Evolutionary conservation across 2,797 vertebrate species (phyloP).

Genomic region (Acrocephalus scirpaceus): DNA sequence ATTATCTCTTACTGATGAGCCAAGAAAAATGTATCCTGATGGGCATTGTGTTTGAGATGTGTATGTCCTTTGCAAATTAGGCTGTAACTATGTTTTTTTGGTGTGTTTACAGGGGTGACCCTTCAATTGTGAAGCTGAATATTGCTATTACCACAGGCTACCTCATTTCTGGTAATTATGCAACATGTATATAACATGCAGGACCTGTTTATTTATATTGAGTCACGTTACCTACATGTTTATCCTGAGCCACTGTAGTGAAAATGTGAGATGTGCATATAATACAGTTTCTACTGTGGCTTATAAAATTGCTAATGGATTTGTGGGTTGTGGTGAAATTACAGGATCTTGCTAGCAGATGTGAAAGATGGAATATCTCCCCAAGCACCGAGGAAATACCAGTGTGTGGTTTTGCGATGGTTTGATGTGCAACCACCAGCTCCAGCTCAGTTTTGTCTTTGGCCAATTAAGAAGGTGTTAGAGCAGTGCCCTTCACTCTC

Average conservation of each 20-base stretch:
- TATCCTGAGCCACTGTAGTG: not conserved
- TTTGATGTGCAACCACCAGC: not conserved
- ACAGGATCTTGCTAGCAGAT: not conserved
- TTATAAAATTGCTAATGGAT: not conserved
- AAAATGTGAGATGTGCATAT: not conserved
- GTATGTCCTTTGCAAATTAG: not conserved
- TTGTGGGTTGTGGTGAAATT: conserved; percentile 15
- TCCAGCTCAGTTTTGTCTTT: not conserved
- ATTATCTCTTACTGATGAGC: not conserved
- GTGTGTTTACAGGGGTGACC: conserved; percentile 88
- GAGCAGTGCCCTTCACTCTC: not conserved
- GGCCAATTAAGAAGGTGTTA: not conserved
- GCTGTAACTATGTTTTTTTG: conserved; percentile 16
- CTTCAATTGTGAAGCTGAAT: conserved; percentile 90
- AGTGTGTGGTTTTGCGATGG: not conserved
- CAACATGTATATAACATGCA: not conserved
- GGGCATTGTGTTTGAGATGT: not conserved
- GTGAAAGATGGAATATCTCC: not conserved
- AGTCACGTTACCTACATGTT: not conserved
- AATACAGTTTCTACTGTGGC: not conserved
- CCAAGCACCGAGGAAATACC: not conserved
- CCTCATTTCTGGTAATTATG: conserved; percentile 96
- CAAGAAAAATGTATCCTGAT: not conserved
- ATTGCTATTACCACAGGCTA: conserved; percentile 96
- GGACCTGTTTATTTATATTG: not conserved